Conservation (phyloP, 2,797 vertebrate species). For the Spinibarbus caldwelli region DNA sequence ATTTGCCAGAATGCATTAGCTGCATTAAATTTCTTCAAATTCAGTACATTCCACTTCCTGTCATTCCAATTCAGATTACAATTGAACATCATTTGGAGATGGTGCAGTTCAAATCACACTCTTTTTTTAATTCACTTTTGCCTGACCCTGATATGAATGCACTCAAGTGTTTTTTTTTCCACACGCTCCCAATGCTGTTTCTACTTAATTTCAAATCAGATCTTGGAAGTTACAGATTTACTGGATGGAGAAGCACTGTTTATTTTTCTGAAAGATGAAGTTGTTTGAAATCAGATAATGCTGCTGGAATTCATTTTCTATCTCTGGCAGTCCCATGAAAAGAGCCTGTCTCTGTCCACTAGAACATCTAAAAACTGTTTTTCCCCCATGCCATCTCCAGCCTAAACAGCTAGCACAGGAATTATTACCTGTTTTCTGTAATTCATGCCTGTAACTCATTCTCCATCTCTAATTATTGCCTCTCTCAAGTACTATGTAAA, state of each 20-base stretch:
- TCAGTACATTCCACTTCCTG: neutral
- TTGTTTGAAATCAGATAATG: slow-evolving; percentile 25
- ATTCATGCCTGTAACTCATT: too few species aligned
- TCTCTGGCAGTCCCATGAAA: slow-evolving; percentile 12
- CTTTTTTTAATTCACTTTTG: neutral
- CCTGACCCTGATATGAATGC: neutral
- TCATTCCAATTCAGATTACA: neutral
- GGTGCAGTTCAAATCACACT: neutral
- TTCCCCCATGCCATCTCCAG: too few species aligned
- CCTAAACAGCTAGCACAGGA: too few species aligned
- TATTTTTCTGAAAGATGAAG: neutral
- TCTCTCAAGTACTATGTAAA: too few species aligned
- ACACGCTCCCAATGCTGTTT: neutral
- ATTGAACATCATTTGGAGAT: neutral
- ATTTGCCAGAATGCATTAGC: neutral
- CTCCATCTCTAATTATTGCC: too few species aligned
- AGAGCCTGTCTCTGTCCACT: too few species aligned
- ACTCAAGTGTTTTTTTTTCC: neutral
- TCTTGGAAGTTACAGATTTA: neutral
- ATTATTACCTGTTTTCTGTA: too few species aligned
- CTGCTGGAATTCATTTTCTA: neutral
- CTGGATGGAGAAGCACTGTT: neutral
- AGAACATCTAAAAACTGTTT: too few species aligned
- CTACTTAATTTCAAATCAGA: neutral
- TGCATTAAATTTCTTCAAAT: neutral